Percentiles rank a stretch among this genome's conserved stretches.
Conservation (phyloP, 1,140 invertebrate genomes). For the Drosophila orosa region DNA sequence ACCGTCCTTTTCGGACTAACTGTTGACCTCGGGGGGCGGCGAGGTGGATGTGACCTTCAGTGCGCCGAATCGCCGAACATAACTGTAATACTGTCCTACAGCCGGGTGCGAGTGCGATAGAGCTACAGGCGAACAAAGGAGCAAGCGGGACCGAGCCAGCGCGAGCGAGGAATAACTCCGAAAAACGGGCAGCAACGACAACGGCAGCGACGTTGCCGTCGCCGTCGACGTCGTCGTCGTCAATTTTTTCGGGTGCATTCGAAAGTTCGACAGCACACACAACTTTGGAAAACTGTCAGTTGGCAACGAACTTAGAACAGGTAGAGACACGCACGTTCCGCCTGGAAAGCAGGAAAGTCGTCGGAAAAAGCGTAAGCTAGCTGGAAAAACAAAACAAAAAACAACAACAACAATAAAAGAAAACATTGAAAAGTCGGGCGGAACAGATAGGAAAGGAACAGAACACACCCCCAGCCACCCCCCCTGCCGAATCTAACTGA, state of each 20-base stretch:
- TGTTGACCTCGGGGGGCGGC: constrained; percentile 1
- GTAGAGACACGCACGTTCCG: constrained; percentile 83
- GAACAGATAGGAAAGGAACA: constrained; percentile 35
- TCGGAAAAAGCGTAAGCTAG: constrained; percentile 15
- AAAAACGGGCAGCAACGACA: constrained; percentile 33
- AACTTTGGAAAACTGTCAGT: constrained; percentile 85
- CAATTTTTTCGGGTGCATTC: constrained; percentile 72
- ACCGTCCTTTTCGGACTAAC: constrained; percentile 44
- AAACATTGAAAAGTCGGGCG: constrained; percentile 6
- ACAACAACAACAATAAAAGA: background rate
- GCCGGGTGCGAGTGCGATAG: constrained; percentile 1
- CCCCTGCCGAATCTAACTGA: background rate
- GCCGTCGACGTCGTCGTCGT: constrained; percentile 18
- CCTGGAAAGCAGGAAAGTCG: constrained; percentile 41
- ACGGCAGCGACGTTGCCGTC: constrained; percentile 7
- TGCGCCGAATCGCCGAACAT: constrained; percentile 28
- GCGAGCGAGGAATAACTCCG: constrained; percentile 42
- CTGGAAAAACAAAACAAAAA: background rate
- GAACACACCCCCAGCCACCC: background rate
- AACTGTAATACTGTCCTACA: constrained; percentile 34
- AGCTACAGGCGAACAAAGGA: background rate
- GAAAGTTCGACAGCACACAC: constrained; percentile 76
- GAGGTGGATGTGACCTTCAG: constrained; percentile 12
- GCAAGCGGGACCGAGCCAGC: background rate
- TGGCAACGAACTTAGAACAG: constrained; percentile 84